These are phyloP conservation scores for Chlamydotis undulata DNA, from an alignment of 2,113 vertebrate genomes.

Conservation along the genomic window DNA sequence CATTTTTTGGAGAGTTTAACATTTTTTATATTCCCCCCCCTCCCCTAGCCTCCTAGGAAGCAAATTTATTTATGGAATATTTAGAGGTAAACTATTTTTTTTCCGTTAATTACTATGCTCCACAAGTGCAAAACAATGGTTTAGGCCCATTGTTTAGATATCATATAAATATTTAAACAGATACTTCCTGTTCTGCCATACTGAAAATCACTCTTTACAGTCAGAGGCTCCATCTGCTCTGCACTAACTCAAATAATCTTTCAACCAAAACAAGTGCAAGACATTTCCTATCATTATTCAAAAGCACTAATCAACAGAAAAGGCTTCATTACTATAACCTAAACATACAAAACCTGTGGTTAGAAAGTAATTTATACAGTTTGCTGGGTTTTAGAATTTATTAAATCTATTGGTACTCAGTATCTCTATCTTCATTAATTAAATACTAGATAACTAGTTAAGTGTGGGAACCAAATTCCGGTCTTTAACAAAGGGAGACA, in stretches of 20 bases:
- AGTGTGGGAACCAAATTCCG: neutral
- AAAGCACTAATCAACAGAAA: neutral
- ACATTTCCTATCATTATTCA: neutral
- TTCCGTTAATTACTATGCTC: neutral
- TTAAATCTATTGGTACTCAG: neutral
- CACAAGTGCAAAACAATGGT: neutral
- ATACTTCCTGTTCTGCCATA: neutral
- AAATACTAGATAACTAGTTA: neutral
- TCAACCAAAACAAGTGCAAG: conserved; percentile 17
- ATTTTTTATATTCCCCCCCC: neutral
- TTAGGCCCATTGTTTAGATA: neutral
- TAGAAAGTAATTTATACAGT: neutral
- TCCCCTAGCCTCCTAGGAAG: neutral
- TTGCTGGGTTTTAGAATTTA: neutral
- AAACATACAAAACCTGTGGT: neutral
- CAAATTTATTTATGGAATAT: neutral
- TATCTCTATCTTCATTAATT: neutral
- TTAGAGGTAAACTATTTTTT: neutral
- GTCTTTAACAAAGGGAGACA: neutral
- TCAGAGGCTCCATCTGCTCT: conserved; percentile 8
- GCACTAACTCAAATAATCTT: neutral
- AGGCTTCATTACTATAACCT: neutral
- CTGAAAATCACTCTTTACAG: neutral
- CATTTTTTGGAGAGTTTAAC: accelerated
- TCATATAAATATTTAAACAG: neutral